Evolutionary conservation across 1,140 invertebrate genomes (phyloP), one percentile per base, ranked within the genome.

Genomic region (Bactericera cockerelli): DNA sequence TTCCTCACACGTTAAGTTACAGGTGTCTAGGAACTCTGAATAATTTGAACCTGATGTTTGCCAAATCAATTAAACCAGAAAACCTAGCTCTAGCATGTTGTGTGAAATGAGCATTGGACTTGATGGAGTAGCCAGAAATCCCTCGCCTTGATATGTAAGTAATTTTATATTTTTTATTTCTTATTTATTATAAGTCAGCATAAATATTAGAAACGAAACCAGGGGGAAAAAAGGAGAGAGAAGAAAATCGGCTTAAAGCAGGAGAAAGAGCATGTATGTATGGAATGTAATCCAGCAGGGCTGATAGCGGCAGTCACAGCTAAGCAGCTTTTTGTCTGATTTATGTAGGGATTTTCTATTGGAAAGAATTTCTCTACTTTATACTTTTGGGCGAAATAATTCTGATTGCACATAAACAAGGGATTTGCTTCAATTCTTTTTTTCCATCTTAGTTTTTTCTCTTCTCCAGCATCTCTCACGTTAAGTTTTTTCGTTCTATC

Each of bases 291-390:
- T 49, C 42, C 42, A 49, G n/a, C n/a, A n/a, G 28, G 22, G 42
- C 42, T 49, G 42, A 49, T 49, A 49, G 42, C 42, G 22, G 28
- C 28, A 49, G 42, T 49, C 42, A 49, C n/a, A 49, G 42, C 42
- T 49, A 49, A 49, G 42, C 42, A 49, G 42, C 42, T 49, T 49
- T 49, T 49, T 49, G 42, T 49, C 42, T 49, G 42, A 49, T 49
- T 49, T 49, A 49, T 49, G 42, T 49, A 8, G 42, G 42, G 42
- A 49, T 49, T 49, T 49, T 49, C 42, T 19, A 49, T 49, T 31
- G 28, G 28, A 31, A 31, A 22, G 42, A 49, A 49, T 49, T 49
- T 49, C 33, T 16, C 22, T 49, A 19, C 42, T 49, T 49, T 31
- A 31, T 31, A 31, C 28, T 31, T 31, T n/a, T 31, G 28, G 28